Base-by-base conservation (phyloP, 2,797 vertebrate genomes). In the Megaceryle alcyon region DNA sequence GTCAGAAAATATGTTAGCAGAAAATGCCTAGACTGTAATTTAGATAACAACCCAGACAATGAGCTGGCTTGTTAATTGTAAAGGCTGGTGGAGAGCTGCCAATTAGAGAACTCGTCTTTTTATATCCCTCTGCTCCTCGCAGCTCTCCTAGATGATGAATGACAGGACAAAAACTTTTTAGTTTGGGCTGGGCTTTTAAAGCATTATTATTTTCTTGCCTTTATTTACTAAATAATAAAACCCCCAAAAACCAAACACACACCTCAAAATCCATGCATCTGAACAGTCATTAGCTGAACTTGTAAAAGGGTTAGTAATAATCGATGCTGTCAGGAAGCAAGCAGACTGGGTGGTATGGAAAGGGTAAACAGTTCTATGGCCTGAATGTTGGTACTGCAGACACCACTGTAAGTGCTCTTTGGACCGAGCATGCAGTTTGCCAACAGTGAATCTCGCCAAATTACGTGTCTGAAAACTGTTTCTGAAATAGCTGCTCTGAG, bases 11-110 rank as follows among this genome's bases (percentile, higher is more conserved):
- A 97, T 44, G 70, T 97, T 97, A 92, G 92, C 76, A 94, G 92
- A 96, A 96, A 96, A 92, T 96, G 95, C 95, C 95, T 79, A 79
- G 82, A 91, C 95, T 97, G 80, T 97, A 97, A 98, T 98, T 97
- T 97, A 96, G 96, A 97, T 96, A 97, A 96, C 92, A 97, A 78
- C 83, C 70, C 84, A 92, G 96, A 97, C 92, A 95, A 84, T 96
- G 85, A 90, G 68, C 82, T 93, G 56, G 90, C 54, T 90, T 97
- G 91, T 97, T 97, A 92, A 96, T 96, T 96, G 96, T 97, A 91
- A 94, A 97, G 96, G 88, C 77, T 82, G 26, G 57, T 95, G 96
- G 97, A 93, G 92, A 94, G 86, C 82, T 96, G 95, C 94, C 95
- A 96, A 85, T 94, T 88, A 64, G 65, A 76, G 48, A 79, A 75